Evolutionary conservation across 2,113 vertebrate species (phyloP).

Genomic region (Corydoras sp.): DNA sequence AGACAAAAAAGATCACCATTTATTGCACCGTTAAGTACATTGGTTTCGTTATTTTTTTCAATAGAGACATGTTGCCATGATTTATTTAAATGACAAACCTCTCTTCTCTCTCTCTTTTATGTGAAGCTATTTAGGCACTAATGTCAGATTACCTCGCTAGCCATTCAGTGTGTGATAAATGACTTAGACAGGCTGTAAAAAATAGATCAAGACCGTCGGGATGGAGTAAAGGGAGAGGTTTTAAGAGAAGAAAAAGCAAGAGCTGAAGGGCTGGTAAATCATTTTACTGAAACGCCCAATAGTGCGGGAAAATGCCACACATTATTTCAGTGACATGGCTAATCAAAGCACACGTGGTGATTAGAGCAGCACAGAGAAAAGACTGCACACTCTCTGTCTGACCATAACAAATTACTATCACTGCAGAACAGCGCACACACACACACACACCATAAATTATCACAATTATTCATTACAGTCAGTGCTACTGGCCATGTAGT

Average conservation of each 20-base stretch:
- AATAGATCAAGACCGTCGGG: constrained; percentile 67
- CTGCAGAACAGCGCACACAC: constrained; percentile 18
- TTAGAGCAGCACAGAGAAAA: constrained; percentile 45
- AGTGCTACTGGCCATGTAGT: constrained; percentile 21
- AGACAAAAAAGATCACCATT: background rate
- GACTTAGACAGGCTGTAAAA: constrained; percentile 66
- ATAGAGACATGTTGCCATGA: constrained; percentile 56
- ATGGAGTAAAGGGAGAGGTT: constrained; percentile 38
- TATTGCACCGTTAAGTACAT: constrained; percentile 3
- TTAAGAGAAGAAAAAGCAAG: constrained; percentile 33
- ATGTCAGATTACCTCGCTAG: constrained; percentile 67
- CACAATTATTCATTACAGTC: constrained; percentile 34
- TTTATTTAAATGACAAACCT: constrained; percentile 65
- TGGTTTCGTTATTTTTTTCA: constrained; percentile 46
- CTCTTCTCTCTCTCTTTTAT: constrained; percentile 41
- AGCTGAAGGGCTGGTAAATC: constrained; percentile 59
- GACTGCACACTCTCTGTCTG: constrained; percentile 35
- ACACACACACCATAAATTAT: constrained; percentile 45
- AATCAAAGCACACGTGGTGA: constrained; percentile 59
- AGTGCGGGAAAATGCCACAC: constrained; percentile 59
- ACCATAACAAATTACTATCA: constrained; percentile 57
- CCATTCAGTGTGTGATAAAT: constrained; percentile 65
- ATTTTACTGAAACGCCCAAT: constrained; percentile 49
- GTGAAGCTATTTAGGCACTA: constrained; percentile 61
- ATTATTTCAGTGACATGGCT: constrained; percentile 55